Base-by-base conservation (phyloP, 2,888 invertebrate species). In the Ethmia dodecea region DNA sequence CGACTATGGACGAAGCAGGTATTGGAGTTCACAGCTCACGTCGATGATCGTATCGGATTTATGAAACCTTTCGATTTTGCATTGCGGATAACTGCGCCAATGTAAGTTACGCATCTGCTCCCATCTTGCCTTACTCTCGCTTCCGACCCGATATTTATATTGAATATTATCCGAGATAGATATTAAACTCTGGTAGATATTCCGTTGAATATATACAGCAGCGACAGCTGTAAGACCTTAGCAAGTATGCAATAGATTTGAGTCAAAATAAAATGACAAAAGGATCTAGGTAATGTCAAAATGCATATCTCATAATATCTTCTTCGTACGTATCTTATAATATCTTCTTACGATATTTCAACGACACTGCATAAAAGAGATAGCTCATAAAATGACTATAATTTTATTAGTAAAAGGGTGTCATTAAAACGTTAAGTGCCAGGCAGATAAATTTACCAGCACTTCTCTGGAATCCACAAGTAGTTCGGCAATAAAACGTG, bases 391-490 rank as follows among this genome's bases (percentile, higher is more conserved):
- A 48, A 38, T 28, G 24, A 35, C 31, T 35, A 42, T 46, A 43
- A 39, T 42, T 45, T 47, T 44, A 43, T 44, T 44, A 45, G 40
- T 38, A 38, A 35, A 36, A 27, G 33, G 26, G 28, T 31, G 27
- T 38, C 42, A 46, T 51, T 45, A 52, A 52, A 45, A 38, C 29
- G 41, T 40, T 42, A 37, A 47, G 50, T 45, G 45, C 38, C 40
- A 38, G 29, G 36, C 39, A 40, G 47, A 45, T 49, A 48, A 48
- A 45, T 49, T 55, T 52, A 50, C 39, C 37, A 36, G 18, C 40
- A 31, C 39, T 60, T 65, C 58, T 52, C 54, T 60, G 55, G 67
- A 74, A 74, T 72, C 73, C 58, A 78, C 76, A 78, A 78, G 75
- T 73, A 69, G 56, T 57, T 47, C 43, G 49, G 59, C 52, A 67